Conservation (phyloP, 2,113 vertebrate genomes). For the Daboia siamensis region DNA sequence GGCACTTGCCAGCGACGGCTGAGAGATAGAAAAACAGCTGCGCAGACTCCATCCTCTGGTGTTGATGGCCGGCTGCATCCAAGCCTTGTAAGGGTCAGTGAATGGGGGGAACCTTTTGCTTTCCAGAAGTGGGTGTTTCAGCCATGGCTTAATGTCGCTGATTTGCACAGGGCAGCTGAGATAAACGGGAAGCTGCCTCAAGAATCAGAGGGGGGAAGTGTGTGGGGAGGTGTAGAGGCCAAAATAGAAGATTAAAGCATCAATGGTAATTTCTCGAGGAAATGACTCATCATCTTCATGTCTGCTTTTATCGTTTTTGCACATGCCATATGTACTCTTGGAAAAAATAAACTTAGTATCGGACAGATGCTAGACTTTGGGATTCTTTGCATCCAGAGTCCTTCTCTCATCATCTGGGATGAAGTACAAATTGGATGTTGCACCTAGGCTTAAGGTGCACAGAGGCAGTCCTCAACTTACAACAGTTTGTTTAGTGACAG, state of each 20-base stretch:
- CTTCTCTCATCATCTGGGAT: background rate
- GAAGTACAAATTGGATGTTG: background rate
- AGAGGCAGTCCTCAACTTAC: background rate
- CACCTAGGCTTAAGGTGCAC: background rate
- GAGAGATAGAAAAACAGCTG: background rate
- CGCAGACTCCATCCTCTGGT: background rate
- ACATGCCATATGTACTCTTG: background rate
- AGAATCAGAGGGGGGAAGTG: background rate
- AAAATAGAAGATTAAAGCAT: background rate
- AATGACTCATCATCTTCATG: background rate
- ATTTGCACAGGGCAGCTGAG: background rate
- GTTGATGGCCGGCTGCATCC: background rate
- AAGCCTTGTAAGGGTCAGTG: background rate
- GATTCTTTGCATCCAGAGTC: background rate
- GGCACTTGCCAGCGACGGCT: background rate
- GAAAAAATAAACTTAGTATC: background rate
- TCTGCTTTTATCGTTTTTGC: background rate
- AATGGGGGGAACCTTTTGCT: too few species aligned
- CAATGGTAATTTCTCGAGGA: background rate
- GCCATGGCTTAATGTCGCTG: background rate
- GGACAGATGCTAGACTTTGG: background rate
- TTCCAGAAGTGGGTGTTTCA: background rate
- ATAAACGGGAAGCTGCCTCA: slow-evolving; percentile 17
- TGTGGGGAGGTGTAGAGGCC: background rate
- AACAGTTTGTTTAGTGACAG: background rate